These are phyloP conservation scores for Thryonomys swinderianus DNA, from an alignment of 2,113 vertebrate species.

Conservation along the genomic window DNA sequence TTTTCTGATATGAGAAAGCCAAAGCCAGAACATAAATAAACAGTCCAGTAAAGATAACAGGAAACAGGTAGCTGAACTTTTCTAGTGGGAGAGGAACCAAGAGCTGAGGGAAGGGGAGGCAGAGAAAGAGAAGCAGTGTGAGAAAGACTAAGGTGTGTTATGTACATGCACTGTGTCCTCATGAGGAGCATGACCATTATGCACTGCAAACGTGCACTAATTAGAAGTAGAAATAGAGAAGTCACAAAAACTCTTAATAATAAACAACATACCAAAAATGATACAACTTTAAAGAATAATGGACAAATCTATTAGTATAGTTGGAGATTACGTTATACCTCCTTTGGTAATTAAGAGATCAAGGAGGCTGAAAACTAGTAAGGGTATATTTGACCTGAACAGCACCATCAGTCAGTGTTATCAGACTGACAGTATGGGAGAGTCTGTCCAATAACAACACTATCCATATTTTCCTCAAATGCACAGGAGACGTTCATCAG, in stretches of 20 bases:
- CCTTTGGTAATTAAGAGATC: slow-evolving; percentile 31
- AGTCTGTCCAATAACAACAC: neutral
- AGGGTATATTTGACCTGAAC: slow-evolving; percentile 1
- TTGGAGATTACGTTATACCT: neutral
- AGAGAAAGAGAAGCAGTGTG: too few species aligned
- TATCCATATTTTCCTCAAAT: neutral
- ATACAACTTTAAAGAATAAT: slow-evolving; percentile 41
- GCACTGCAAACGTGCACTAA: neutral
- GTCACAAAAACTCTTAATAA: neutral
- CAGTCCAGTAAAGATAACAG: neutral
- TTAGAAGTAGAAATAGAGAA: too few species aligned
- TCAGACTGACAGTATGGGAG: slow-evolving; percentile 5
- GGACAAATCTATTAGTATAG: slow-evolving; percentile 12
- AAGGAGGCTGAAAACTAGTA: slow-evolving; percentile 52
- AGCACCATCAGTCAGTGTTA: slow-evolving; percentile 25
- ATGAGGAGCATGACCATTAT: neutral
- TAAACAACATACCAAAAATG: neutral
- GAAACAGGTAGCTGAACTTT: neutral
- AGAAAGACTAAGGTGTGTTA: neutral
- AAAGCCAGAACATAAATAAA: neutral
- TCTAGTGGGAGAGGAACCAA: neutral
- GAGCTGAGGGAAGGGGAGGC: too few species aligned
- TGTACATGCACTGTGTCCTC: too few species aligned
- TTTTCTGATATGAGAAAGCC: neutral
- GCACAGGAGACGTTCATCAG: neutral